phyloP scores from a whole-genome alignment of 2,113 vertebrate genomes.

The Xiphorhynchus elegans region DNA sequence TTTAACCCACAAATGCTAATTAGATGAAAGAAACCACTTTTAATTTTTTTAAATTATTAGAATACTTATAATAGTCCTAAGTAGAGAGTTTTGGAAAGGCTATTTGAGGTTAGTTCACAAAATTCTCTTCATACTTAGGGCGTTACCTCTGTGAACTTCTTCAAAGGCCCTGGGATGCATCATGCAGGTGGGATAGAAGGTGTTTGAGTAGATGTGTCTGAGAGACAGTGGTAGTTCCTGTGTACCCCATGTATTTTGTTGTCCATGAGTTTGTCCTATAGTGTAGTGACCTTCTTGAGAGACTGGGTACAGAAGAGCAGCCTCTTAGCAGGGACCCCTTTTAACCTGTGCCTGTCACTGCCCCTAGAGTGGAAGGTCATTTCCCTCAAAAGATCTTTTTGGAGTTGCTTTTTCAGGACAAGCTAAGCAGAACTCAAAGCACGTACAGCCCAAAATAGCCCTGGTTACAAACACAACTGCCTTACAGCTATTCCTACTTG shows the following conservation, averaged over 20 bases:
- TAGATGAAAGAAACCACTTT: neutral
- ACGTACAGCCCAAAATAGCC: rapidly evolving
- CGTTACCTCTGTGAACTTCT: neutral
- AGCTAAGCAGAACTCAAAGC: neutral
- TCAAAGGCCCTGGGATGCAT: neutral
- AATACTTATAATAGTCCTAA: neutral
- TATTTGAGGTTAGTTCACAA: neutral
- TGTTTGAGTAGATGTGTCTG: neutral
- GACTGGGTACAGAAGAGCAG: neutral
- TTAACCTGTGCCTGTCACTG: neutral
- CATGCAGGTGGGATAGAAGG: neutral
- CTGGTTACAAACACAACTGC: neutral
- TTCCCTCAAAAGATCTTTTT: neutral
- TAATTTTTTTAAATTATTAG: neutral
- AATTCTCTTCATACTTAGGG: rapidly evolving
- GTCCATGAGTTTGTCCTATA: rapidly evolving
- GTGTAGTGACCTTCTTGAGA: neutral
- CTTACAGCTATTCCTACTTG: rapidly evolving
- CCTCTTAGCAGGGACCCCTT: neutral
- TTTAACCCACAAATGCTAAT: neutral
- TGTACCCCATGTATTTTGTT: rapidly evolving
- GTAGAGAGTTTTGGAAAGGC: neutral
- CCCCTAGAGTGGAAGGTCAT: neutral
- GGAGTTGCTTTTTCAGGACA: neutral
- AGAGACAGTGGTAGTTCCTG: neutral